phyloP scores from a whole-genome alignment of 2,113 vertebrate species.

The Pungitius pungitius region DNA sequence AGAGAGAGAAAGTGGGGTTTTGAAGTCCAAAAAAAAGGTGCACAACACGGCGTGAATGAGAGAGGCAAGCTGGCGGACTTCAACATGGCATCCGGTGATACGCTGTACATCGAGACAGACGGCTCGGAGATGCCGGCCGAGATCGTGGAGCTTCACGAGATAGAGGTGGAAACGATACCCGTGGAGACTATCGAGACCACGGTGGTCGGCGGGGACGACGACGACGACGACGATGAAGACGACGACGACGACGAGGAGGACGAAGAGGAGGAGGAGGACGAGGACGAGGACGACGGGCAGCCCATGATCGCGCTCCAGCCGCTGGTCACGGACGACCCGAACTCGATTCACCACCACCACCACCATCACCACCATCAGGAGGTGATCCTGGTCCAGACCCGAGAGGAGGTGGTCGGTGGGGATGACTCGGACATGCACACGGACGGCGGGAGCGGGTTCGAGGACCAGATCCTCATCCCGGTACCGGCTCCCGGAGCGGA shows the following conservation, averaged over 20 bases:
- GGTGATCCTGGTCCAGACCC: slow-evolving; percentile 97
- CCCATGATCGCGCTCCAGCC: slow-evolving; percentile 98
- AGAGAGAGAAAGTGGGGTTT: slow-evolving; percentile 51
- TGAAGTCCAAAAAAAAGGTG: slow-evolving; percentile 51
- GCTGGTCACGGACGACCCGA: slow-evolving; percentile 91
- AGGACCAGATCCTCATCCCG: slow-evolving; percentile 98
- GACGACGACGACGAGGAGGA: slow-evolving; percentile 90
- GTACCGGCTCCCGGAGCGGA: slow-evolving; percentile 92
- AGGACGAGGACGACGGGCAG: slow-evolving; percentile 89
- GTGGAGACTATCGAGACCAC: slow-evolving; percentile 98
- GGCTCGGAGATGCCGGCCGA: slow-evolving; percentile 98
- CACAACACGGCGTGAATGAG: slow-evolving; percentile 76
- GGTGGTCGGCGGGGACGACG: slow-evolving; percentile 91
- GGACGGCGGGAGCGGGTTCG: slow-evolving; percentile 87
- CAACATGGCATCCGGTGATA: slow-evolving; percentile 97
- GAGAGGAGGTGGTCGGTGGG: slow-evolving; percentile 96
- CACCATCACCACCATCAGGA: slow-evolving; percentile 95
- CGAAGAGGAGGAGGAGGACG: slow-evolving; percentile 89
- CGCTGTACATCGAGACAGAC: slow-evolving; percentile 95
- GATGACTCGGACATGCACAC: slow-evolving; percentile 93
- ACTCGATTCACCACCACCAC: slow-evolving; percentile 88
- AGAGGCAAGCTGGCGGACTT: slow-evolving; percentile 82
- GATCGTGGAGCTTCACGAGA: slow-evolving; percentile 97
- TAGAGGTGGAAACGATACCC: slow-evolving; percentile 97
- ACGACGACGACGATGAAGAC: slow-evolving; percentile 87